Evolutionary conservation across 2,797 vertebrate species (phyloP), one percentile per base, ranked within the genome.

Genomic region (Chiroxiphia lanceolata): DNA sequence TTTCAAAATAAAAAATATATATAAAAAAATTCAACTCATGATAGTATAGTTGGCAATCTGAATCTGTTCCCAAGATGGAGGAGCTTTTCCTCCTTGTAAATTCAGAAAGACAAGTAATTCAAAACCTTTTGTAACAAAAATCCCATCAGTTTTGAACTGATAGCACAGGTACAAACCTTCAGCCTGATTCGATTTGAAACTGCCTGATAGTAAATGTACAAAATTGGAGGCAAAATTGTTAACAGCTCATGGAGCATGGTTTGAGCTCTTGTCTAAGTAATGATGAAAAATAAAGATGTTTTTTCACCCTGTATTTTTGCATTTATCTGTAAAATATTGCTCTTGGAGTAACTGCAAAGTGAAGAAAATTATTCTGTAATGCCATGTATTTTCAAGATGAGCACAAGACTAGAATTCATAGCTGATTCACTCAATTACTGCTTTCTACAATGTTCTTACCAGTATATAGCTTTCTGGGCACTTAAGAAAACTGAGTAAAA

Each of bases 371-470:
- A 90, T 93, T 96, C 84, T 96, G 90, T 95, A 97, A 97, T 91
- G 91, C 69, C 34, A 25, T 92, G 64, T 94, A 85, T 94, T 97
- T 97, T 85, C 91, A 90, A 88, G 95, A 94, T 23, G 31, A 89
- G 80, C n/a, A 64, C 68, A 94, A 75, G 38, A 50, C 53, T 87
- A 76, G 83, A 84, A 97, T 97, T 97, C 90, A 69, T 72, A 77
- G 83, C 68, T 70, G 83, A 92, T 96, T 96, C 92, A 90, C 84
- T 96, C 97, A 96, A 79, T 97, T 97, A 97, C 92, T 93, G 57
- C 75, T 95, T 96, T 95, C 90, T 97, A 71, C 91, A 87, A 56
- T 89, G 56, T 95, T 97, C 92, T 95, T 94, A 65, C 85, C 15
- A 87, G 79, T 40, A 77, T 96, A 95, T 95, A 96, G 94, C 83